Conservation (phyloP, 2,888 invertebrate genomes). For the Xestobium rufovillosum region DNA sequence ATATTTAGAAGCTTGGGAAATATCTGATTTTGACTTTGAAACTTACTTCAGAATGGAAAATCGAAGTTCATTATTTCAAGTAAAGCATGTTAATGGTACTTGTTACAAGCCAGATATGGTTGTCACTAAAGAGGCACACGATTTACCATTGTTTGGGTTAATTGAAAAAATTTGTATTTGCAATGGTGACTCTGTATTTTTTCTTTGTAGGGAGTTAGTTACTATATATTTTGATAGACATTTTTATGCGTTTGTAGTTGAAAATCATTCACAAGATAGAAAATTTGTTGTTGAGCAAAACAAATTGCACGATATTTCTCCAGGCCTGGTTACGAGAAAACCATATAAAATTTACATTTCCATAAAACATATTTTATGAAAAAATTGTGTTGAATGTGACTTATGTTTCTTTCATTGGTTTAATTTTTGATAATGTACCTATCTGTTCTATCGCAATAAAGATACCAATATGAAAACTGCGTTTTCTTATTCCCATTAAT, state of each 20-base stretch:
- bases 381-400: too few relatives aligned
- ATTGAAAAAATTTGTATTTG: neutral
- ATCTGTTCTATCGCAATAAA: too few relatives aligned
- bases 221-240: neutral
- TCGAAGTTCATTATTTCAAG: neutral
- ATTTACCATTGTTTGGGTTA: neutral
- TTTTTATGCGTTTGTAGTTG: neutral
- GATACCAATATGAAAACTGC: too few relatives aligned
- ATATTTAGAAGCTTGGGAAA: neutral
- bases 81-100: neutral
- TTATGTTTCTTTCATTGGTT: too few relatives aligned
- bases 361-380: neutral
- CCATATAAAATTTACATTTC: neutral
- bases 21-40: neutral
- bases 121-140: neutral
- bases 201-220: neutral
- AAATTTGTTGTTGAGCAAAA: neutral
- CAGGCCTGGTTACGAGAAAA: neutral
- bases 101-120: conserved; percentile 1
- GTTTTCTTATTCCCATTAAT: too few relatives aligned
- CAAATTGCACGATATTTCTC: neutral
- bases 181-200: neutral
- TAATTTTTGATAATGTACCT: too few relatives aligned
- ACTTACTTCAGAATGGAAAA: neutral
- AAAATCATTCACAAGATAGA: neutral